Percentiles rank a stretch among this genome's conserved stretches.
These are phyloP conservation scores for Rhopalosiphum padi DNA, from an alignment of 1,140 invertebrate species.

Conservation along the genomic window DNA sequence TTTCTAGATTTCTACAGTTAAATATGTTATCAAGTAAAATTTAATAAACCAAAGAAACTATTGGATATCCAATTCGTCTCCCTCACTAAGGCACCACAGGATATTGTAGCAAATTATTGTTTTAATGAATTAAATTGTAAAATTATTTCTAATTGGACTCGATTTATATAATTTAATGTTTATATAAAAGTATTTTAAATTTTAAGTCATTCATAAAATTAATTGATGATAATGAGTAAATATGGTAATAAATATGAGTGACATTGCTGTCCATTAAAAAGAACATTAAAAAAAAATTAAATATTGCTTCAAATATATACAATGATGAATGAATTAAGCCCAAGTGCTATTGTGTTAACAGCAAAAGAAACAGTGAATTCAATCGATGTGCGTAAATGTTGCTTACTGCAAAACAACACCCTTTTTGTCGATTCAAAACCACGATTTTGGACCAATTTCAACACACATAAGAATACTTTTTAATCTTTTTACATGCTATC, in stretches of 20 bases:
- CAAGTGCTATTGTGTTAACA: not conserved
- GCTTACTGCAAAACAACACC: not conserved
- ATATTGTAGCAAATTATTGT: not conserved
- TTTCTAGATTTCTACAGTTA: not conserved
- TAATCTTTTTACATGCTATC: conserved; percentile 41
- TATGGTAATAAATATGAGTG: not conserved
- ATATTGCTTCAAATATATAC: not conserved
- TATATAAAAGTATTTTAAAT: no score
- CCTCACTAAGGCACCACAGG: not conserved
- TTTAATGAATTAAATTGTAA: not conserved
- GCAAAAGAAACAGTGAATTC: not conserved
- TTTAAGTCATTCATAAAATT: no score
- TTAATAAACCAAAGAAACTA: not conserved
- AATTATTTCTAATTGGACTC: no score
- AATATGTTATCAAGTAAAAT: not conserved
- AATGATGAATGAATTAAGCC: not conserved
- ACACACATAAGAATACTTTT: conserved; percentile 25
- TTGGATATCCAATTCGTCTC: not conserved
- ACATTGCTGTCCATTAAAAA: not conserved
- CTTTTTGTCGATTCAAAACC: not conserved
- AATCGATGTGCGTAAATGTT: not conserved
- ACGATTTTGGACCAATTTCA: conserved; percentile 49
- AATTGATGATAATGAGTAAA: not conserved
- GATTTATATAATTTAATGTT: no score
- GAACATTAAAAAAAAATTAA: not conserved